phyloP scores from a whole-genome alignment of 2,113 vertebrate genomes.

The Nannospalax galili region DNA sequence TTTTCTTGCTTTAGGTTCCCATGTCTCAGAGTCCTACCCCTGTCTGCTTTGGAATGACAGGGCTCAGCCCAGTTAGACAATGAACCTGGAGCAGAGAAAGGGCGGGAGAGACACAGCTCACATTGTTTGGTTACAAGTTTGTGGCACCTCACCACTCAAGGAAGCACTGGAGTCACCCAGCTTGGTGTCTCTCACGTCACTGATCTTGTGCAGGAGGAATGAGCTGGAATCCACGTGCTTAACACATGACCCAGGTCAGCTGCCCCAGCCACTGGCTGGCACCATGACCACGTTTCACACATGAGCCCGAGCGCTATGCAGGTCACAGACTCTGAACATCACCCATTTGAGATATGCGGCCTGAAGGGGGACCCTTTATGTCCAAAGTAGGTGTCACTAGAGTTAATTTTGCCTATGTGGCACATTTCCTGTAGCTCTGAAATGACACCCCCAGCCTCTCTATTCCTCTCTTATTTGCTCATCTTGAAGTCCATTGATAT shows the following conservation, averaged over 20 bases:
- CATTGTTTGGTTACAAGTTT: background rate
- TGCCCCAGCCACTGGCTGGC: too few relatives aligned
- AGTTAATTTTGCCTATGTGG: accelerated
- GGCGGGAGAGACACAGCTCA: background rate
- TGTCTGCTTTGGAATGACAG: too few relatives aligned
- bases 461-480: background rate
- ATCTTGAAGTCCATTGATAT: background rate
- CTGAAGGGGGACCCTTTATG: background rate
- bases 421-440: background rate
- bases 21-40: too few relatives aligned
- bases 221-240: accelerated
- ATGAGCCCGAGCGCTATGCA: background rate
- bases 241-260: accelerated
- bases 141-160: accelerated
- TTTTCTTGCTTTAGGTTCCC: background rate
- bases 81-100: accelerated
- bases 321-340: background rate
- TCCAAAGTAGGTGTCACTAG: background rate
- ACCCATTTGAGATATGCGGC: background rate
- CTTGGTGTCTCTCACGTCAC: background rate
- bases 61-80: background rate
- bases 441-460: background rate
- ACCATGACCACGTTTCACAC: accelerated
- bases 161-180: background rate
- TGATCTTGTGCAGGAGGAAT: accelerated